These are phyloP conservation scores for Atrina japonica DNA, from an alignment of 2,888 invertebrate species.

Conservation along the genomic window DNA sequence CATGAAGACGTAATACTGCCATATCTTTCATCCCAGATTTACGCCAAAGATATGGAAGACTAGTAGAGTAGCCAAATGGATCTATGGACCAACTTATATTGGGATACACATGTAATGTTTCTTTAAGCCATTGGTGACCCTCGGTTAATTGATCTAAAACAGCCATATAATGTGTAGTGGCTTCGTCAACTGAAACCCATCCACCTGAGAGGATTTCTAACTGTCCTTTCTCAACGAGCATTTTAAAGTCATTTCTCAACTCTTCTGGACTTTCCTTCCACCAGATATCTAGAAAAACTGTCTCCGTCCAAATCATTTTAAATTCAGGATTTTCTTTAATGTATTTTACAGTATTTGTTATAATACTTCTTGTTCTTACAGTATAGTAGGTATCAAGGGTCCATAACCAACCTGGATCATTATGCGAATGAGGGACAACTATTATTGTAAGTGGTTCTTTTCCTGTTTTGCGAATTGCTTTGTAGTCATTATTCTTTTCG, in stretches of 20 bases:
- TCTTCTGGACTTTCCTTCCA: conserved; percentile 60
- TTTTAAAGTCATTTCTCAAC: conserved; percentile 46
- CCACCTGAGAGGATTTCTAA: conserved; percentile 75
- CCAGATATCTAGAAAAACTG: conserved; percentile 74
- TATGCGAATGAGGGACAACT: conserved; percentile 96
- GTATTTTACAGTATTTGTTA: conserved; percentile 94
- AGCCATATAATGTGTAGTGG: conserved; percentile 70
- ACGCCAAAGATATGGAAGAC: conserved; percentile 70
- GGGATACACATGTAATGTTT: conserved; percentile 81
- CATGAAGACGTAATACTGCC: conserved; percentile 76
- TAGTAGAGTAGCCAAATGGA: conserved; percentile 76
- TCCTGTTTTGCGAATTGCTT: conserved; percentile 4
- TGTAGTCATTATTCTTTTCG: conserved; percentile 27
- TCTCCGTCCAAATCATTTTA: conserved; percentile 77
- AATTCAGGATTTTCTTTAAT: conserved; percentile 88
- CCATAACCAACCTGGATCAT: conserved; percentile 98
- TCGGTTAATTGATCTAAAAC: conserved; percentile 74
- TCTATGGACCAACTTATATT: conserved; percentile 74
- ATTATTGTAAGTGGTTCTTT: conserved; percentile 78
- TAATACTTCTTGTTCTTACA: conserved; percentile 87
- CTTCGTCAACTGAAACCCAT: conserved; percentile 78
- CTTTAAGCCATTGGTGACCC: conserved; percentile 74
- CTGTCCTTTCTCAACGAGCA: conserved; percentile 62
- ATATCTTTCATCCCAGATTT: conserved; percentile 69
- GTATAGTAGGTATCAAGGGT: conserved; percentile 97